Base-by-base conservation (phyloP, 1,140 invertebrate genomes). In the Mesaphorura yosii region DNA sequence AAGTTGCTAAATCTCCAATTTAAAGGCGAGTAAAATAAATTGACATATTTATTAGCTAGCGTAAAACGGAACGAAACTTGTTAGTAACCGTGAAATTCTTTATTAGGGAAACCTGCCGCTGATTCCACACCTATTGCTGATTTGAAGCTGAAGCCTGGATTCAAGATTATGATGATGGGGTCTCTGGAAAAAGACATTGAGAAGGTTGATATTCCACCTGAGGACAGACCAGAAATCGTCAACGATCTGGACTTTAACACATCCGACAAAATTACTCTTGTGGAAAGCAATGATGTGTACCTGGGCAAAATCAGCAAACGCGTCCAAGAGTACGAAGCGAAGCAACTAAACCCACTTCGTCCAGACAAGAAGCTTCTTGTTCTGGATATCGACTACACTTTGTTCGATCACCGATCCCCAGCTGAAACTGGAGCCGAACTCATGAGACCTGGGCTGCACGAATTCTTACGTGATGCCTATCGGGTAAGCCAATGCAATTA, bases 141-240 rank as follows among this genome's bases (percentile, higher is more conserved):
- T 22, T 66, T 92, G 38, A 82, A 82, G 57, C 68, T 93, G 3
- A 92, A 90, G 67, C 78, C 81, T n/a, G 86, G 86, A 28, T 84
- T 86, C 51, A 93, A 94, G 71, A 77, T 97, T 15, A 94, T 96
- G 88, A 86, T 97, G 82, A 92, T 97, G 78, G 93, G 92, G 0
- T 94, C 89, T 0, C 72, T 86, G 22, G 93, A 96, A 68, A 84
- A 90, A 64, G 88, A 87, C 45, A 91, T 97, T 59, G 80, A 81
- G 46, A 81, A 83, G 66, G 84, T 81, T 0, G 80, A 80, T 64
- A 48, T 57, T 2, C 52, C 55, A 25, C 55, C 55, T 14, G 78
- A 83, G 59, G 27, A 58, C 57, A 29, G 47, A 5, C 27, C 53
- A 1, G 64, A 63, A 40, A 64, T 48, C 20, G 5, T 7, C 7